Evolutionary conservation across 2,113 vertebrate genomes (phyloP).

Genomic region (Condylura cristata): DNA sequence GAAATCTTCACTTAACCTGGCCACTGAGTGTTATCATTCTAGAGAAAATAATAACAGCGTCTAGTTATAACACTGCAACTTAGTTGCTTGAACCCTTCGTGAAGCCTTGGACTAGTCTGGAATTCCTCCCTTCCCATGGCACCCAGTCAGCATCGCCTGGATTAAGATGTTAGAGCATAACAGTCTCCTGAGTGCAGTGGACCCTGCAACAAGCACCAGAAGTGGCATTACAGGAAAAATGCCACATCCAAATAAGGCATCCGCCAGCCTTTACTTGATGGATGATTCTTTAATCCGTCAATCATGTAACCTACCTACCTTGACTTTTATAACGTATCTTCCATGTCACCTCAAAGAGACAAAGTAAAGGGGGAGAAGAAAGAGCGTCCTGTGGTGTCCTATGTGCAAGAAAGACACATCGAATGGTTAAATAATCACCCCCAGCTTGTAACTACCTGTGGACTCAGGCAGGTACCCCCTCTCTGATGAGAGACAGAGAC

Average conservation of each 20-base stretch:
- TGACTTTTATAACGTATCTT: neutral
- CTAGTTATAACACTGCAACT: neutral
- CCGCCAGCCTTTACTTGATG: neutral
- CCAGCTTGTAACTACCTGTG: neutral
- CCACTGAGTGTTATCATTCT: neutral
- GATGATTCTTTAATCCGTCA: neutral
- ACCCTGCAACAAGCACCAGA: neutral
- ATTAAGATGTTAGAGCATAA: neutral
- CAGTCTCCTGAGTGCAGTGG: accelerated
- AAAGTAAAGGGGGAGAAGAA: accelerated
- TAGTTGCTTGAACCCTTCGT: neutral
- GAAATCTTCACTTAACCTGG: neutral
- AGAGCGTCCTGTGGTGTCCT: neutral
- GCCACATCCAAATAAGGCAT: neutral
- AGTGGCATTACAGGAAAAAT: neutral
- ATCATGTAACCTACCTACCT: neutral
- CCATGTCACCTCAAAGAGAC: neutral
- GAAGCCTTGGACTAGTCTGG: neutral
- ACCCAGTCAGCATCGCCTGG: neutral
- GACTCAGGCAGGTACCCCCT: neutral
- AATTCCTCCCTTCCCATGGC: neutral
- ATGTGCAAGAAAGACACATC: neutral
- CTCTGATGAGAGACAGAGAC: neutral
- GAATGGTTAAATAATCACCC: neutral
- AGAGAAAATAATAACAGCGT: no score